Conservation (phyloP, 64 coral and sea anemone species). For the Actinia equina region DNA sequence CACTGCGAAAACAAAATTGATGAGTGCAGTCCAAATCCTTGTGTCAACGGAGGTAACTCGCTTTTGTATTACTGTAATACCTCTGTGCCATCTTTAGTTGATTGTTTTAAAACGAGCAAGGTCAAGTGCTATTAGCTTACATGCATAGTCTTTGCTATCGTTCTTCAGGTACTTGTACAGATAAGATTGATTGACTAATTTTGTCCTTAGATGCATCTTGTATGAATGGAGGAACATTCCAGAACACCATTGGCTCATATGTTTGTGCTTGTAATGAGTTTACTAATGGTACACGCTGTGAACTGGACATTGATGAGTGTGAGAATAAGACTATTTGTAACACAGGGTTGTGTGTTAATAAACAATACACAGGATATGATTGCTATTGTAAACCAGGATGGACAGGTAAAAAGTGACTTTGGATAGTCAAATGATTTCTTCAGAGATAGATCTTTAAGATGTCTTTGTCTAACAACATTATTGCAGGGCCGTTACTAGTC, state of each 20-base stretch:
- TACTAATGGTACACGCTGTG: slow-evolving; percentile 48
- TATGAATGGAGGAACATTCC: slow-evolving; percentile 33
- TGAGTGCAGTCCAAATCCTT: slow-evolving; percentile 73
- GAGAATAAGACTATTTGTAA: slow-evolving; percentile 25
- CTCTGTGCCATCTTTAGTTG: too few species aligned
- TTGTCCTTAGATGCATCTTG: slow-evolving; percentile 11
- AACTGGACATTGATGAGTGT: slow-evolving; percentile 56
- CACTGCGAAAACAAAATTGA: slow-evolving; percentile 73
- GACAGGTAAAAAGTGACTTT: slow-evolving; percentile 33
- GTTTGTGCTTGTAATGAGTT: slow-evolving; percentile 51
- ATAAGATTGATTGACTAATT: slow-evolving; percentile 36
- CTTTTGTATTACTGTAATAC: too few species aligned
- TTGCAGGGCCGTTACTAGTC: too few species aligned
- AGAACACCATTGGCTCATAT: slow-evolving; percentile 35
- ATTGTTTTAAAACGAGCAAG: too few species aligned
- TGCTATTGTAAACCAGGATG: background rate
- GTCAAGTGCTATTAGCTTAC: background rate
- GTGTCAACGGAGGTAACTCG: slow-evolving; percentile 79
- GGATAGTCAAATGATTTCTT: too few species aligned
- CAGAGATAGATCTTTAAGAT: too few species aligned
- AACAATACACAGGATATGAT: background rate
- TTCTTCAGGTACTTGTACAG: slow-evolving; percentile 51
- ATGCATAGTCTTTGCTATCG: too few species aligned
- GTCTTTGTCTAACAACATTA: too few species aligned
- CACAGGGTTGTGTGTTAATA: background rate